phyloP scores from a whole-genome alignment of 1,140 invertebrate genomes.

The Hycleus phaleratus region DNA sequence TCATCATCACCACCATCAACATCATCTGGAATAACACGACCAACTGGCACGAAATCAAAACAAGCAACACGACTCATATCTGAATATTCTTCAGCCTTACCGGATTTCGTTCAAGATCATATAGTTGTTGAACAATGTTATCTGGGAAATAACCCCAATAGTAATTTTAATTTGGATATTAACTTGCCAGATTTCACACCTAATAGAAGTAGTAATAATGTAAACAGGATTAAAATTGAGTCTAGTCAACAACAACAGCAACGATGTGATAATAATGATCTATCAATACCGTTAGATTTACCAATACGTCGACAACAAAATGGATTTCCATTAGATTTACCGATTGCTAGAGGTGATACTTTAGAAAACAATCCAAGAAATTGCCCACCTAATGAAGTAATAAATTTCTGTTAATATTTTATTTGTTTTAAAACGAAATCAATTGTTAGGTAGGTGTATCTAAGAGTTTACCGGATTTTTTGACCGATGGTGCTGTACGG shows the following conservation, averaged over 20 bases:
- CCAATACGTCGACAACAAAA: conserved; percentile 27
- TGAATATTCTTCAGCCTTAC: conserved; percentile 44
- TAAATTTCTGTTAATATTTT: not conserved
- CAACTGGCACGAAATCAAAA: conserved; percentile 18
- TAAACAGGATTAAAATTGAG: conserved; percentile 18
- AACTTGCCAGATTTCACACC: conserved; percentile 54
- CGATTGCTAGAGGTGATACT: conserved; percentile 16
- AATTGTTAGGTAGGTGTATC: conserved; percentile 40
- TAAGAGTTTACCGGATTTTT: conserved; percentile 63
- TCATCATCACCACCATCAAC: no score
- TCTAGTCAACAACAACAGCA: conserved; percentile 35
- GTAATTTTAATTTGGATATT: conserved; percentile 36
- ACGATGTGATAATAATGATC: conserved; percentile 39
- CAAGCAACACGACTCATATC: conserved; percentile 26
- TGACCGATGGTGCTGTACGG: conserved; percentile 61
- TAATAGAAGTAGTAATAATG: conserved; percentile 30
- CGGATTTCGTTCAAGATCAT: conserved; percentile 62
- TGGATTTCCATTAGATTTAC: conserved; percentile 43
- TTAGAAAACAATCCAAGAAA: conserved; percentile 20
- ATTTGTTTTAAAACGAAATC: not conserved
- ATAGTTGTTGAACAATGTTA: conserved; percentile 54
- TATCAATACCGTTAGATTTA: conserved; percentile 32
- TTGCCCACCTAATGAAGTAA: conserved; percentile 27
- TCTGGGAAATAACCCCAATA: conserved; percentile 38
- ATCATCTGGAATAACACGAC: not conserved